These are phyloP conservation scores for Amphiprion clarkii DNA, from an alignment of 2,797 vertebrate genomes.

Conservation along the genomic window DNA sequence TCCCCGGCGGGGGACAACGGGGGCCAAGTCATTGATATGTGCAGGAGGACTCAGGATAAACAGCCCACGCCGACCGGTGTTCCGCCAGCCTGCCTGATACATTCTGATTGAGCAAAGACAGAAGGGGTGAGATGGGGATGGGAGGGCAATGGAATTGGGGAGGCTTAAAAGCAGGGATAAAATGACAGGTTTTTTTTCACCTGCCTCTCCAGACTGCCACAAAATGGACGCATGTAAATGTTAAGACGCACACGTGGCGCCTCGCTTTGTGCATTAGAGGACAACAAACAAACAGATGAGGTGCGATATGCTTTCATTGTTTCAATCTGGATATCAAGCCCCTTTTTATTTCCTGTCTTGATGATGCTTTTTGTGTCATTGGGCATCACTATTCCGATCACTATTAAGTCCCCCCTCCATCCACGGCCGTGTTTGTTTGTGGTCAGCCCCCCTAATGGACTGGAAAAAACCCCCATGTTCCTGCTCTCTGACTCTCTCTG, in stretches of 20 bases:
- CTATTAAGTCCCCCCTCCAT: conserved; percentile 8
- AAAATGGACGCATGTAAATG: conserved; percentile 67
- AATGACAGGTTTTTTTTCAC: conserved; percentile 68
- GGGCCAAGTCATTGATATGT: conserved; percentile 88
- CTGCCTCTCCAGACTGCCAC: conserved; percentile 53
- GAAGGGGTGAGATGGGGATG: conserved; percentile 44
- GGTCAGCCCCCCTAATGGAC: conserved; percentile 76
- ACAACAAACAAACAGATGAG: conserved; percentile 31
- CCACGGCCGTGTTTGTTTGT: conserved; percentile 58
- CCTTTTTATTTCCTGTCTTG: conserved; percentile 17
- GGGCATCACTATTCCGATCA: not conserved
- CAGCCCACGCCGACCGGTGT: conserved; percentile 80
- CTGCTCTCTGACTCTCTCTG: conserved; percentile 40
- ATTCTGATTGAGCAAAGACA: conserved; percentile 81
- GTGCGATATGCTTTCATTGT: not conserved
- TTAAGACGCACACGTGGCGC: conserved; percentile 34
- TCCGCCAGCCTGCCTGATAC: conserved; percentile 82
- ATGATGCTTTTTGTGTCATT: conserved; percentile 39
- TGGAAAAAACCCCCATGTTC: conserved; percentile 62
- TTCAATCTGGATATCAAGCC: conserved; percentile 28
- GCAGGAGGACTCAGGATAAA: conserved; percentile 86
- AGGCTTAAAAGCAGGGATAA: conserved; percentile 74
- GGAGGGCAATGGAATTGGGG: conserved; percentile 60
- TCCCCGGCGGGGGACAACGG: conserved; percentile 74
- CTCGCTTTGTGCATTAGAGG: conserved; percentile 1